These are phyloP conservation scores for Hycleus phaleratus DNA, from an alignment of 1,140 invertebrate species.

Conservation along the genomic window DNA sequence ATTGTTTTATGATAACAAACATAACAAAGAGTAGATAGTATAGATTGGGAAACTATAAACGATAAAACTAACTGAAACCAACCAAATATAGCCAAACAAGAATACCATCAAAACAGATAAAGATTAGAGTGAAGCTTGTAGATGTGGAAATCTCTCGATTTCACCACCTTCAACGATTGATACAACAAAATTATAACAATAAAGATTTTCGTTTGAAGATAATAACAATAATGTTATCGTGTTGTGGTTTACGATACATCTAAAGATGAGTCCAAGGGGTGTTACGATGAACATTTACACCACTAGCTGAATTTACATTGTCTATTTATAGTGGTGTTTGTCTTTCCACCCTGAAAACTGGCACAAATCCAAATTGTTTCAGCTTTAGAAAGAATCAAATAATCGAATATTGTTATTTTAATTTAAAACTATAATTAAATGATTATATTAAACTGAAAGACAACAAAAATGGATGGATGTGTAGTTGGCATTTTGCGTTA, in stretches of 20 bases:
- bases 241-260: background rate
- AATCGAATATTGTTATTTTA: too few relatives aligned
- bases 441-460: slow-evolving; percentile 16
- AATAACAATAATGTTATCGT: too few relatives aligned
- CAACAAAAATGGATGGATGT: background rate
- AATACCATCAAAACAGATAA: slow-evolving; percentile 27
- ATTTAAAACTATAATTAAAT: slow-evolving; percentile 5
- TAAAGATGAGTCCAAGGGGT: slow-evolving; percentile 19
- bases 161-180: too few relatives aligned
- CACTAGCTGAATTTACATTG: slow-evolving; percentile 24
- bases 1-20: too few relatives aligned
- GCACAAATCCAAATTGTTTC: too few relatives aligned
- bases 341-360: slow-evolving; percentile 9
- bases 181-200: too few relatives aligned
- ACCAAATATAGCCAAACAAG: slow-evolving; percentile 16
- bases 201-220: too few relatives aligned
- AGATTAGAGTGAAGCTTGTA: slow-evolving; percentile 17
- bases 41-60: slow-evolving; percentile 27
- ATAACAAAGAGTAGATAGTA: slow-evolving; percentile 18
- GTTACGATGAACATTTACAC: slow-evolving; percentile 27
- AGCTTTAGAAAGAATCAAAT: too few relatives aligned
- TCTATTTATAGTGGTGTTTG: slow-evolving; percentile 32
- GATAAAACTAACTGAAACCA: slow-evolving; percentile 30
- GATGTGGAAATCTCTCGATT: too few relatives aligned
- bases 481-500: too few relatives aligned